phyloP scores from a whole-genome alignment of 2,113 vertebrate genomes.

The Albula goreensis region DNA sequence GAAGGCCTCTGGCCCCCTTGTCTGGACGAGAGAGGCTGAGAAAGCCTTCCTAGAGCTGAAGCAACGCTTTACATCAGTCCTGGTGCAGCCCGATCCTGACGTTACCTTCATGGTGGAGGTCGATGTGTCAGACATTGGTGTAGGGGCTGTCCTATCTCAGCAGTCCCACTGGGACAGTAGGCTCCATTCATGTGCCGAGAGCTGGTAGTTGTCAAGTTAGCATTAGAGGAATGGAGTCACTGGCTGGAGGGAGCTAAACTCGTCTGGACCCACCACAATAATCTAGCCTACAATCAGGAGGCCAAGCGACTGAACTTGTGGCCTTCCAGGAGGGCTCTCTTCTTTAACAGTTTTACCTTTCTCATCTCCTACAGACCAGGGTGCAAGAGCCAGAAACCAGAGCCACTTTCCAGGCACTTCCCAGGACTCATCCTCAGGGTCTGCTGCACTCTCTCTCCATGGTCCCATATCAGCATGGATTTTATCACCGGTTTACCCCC shows the following conservation, averaged over 20 bases:
- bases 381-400: constrained; percentile 11
- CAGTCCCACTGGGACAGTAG: background rate
- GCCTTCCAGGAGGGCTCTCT: background rate
- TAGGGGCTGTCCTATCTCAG: background rate
- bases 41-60: background rate
- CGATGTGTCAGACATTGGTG: background rate
- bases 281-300: background rate
- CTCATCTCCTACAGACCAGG: background rate
- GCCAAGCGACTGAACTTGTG: background rate
- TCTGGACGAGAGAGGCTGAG: background rate
- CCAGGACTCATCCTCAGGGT: too few relatives aligned
- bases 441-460: background rate
- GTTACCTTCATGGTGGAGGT: constrained; percentile 2
- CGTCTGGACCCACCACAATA: background rate
- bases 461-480: too few relatives aligned
- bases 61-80: background rate
- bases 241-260: background rate
- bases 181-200: background rate
- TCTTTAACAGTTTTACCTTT: background rate
- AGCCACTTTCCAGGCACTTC: background rate
- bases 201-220: background rate
- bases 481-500: too few relatives aligned
- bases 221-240: background rate
- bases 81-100: background rate
- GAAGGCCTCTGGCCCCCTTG: background rate